These are phyloP conservation scores for Penaeus vannamei DNA, from an alignment of 1,140 invertebrate genomes.

Conservation along the genomic window DNA sequence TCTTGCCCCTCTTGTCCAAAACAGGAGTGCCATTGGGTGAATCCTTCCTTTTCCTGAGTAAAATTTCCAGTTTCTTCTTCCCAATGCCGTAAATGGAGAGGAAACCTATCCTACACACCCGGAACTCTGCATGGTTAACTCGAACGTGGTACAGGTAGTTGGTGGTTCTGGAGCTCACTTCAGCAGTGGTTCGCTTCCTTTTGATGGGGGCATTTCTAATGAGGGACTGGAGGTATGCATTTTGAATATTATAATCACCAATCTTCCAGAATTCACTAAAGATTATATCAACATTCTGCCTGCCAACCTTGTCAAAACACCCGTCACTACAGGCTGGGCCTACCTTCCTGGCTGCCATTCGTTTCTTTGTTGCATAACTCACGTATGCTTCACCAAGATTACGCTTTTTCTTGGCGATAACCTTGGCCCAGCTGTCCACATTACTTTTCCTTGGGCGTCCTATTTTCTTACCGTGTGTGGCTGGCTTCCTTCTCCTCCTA, in stretches of 20 bases:
- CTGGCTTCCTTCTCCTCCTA: conserved; percentile 4
- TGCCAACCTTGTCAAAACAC: conserved; percentile 41
- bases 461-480: not conserved
- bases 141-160: not conserved
- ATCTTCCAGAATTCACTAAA: conserved; percentile 35
- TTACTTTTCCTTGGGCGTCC: not conserved
- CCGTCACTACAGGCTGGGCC: conserved; percentile 26
- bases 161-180: conserved; percentile 20
- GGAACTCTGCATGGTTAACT: conserved; percentile 6
- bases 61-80: conserved; percentile 13
- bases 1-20: conserved; percentile 3
- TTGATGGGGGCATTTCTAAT: not conserved
- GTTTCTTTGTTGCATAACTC: conserved; percentile 32
- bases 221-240: conserved; percentile 18
- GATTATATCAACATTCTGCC: not conserved
- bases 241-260: conserved; percentile 33
- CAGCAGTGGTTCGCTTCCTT: conserved; percentile 2
- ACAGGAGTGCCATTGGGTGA: conserved; percentile 5
- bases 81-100: conserved; percentile 11
- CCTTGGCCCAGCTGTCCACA: not conserved
- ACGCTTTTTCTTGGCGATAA: conserved; percentile 10
- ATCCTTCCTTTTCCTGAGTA: conserved; percentile 1
- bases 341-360: not conserved
- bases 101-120: conserved; percentile 5
- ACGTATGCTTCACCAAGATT: conserved; percentile 28